Base-by-base conservation (phyloP, 2,797 vertebrate genomes). In the Anniella stebbinsi region DNA sequence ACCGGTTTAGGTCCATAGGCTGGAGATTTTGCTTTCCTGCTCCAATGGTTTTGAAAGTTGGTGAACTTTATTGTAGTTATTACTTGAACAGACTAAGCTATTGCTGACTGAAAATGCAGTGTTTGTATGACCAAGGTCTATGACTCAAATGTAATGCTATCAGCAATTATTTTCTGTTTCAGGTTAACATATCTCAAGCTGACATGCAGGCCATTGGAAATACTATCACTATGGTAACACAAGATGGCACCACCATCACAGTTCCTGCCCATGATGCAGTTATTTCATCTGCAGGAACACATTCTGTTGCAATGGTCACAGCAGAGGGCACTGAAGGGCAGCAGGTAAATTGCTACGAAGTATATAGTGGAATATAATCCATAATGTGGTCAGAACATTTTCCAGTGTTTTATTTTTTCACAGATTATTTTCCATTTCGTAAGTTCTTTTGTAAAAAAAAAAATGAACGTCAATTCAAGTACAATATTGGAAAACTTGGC, bases 181-280 rank as follows among this genome's bases (percentile, higher is more conserved):
- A 99, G 99, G 98, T 99, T 95, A 99, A 98, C 91, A 98, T 99
- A 89, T 99, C 99, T 89, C 98, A 99, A 91, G 98, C 98, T 66
- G 99, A 99, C 94, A 97, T 99, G 95, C 98, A 99, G 94, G 98
- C 99, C 67, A 98, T 99, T 96, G 98, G 98, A 63, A 99, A 98
- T 87, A 99, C 99, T 9, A 99, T 99, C 96, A 99, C 99, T 78
- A 99, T 99, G 99, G 99, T 99, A 91, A 99, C 99, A 33, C 99
- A 99, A 90, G 99, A 99, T 95, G 99, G 99, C 96, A 99, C 99
- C 1, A 99, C 99, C 90, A 99, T 99, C 96, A 99, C 99, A 4
- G 99, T 99, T 92, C 99, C 99, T 63, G 97, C 99, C 38, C 99
- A 99, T 0, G 99, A 99, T 1, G 98, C 98, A 0, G 98, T 98